A percentile compares a stretch with the other conserved stretches of the same genome.
Conservation (phyloP, 2,888 invertebrate species). For the Volucella bombylans region DNA sequence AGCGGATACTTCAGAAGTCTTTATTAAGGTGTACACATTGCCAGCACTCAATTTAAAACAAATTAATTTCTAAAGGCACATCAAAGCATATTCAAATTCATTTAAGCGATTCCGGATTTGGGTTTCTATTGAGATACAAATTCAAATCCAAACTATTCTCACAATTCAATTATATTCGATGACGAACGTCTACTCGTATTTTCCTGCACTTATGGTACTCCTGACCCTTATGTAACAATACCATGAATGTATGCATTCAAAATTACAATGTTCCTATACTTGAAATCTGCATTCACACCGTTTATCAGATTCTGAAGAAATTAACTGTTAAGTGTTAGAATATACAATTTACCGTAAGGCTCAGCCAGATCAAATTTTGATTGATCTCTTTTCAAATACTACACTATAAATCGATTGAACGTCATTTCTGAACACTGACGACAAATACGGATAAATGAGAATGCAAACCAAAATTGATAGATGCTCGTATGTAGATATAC, state of each 20-base stretch:
- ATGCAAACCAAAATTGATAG: constrained; percentile 17
- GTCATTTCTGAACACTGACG: constrained; percentile 50
- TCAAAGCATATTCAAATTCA: too few species aligned
- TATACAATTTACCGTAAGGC: constrained; percentile 51
- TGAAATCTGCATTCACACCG: constrained; percentile 55
- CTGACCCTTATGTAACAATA: background rate
- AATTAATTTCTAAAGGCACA: too few species aligned
- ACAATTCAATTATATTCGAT: constrained; percentile 70
- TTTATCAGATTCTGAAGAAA: constrained; percentile 51
- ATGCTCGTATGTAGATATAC: background rate
- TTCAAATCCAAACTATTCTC: constrained; percentile 59
- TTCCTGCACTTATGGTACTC: too few species aligned
- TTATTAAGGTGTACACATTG: too few species aligned
- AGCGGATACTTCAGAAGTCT: too few species aligned
- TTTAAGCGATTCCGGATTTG: too few species aligned
- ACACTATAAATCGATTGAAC: constrained; percentile 10
- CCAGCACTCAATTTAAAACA: too few species aligned
- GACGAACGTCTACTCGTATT: constrained; percentile 35
- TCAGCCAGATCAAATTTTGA: constrained; percentile 58
- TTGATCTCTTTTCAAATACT: constrained; percentile 48
- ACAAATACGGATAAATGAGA: constrained; percentile 31
- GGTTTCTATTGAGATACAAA: constrained; percentile 37
- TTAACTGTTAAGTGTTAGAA: constrained; percentile 47
- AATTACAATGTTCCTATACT: background rate
- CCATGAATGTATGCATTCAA: constrained; percentile 38